Evolutionary conservation across 2,797 vertebrate species (phyloP).

Genomic region (Chaenodraco wilsoni): DNA sequence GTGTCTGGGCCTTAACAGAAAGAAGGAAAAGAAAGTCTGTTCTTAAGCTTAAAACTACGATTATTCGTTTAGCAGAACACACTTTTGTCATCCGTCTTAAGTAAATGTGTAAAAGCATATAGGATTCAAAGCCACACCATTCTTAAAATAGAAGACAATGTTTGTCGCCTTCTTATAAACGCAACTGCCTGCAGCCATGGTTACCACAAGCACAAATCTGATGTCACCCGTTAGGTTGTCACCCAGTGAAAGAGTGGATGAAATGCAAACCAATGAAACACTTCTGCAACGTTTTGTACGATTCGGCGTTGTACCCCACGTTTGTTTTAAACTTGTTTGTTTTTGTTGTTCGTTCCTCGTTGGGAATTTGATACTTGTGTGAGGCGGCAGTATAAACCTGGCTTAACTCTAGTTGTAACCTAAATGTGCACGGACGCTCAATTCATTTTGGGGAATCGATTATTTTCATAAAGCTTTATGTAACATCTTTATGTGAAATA

Average conservation of each 20-base stretch:
- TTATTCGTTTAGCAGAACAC: too few relatives aligned
- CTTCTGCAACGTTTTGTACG: not conserved
- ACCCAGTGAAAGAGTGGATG: not conserved
- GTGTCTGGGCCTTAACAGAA: not conserved
- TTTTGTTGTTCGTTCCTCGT: not conserved
- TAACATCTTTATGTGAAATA: slow-evolving; percentile 3
- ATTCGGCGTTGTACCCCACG: too few relatives aligned
- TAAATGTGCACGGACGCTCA: not conserved
- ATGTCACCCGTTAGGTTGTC: not conserved
- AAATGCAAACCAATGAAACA: not conserved
- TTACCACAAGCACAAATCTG: slow-evolving; percentile 1
- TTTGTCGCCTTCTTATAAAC: not conserved
- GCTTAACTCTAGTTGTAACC: not conserved
- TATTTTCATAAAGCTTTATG: not conserved
- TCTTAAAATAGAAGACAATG: too few relatives aligned
- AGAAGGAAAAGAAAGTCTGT: not conserved
- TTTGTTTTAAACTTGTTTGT: too few relatives aligned
- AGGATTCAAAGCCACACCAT: not conserved
- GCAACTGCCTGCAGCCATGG: not conserved
- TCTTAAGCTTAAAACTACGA: too few relatives aligned
- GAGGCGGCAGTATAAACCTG: not conserved
- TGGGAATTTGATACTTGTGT: not conserved
- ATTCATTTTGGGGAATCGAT: not conserved
- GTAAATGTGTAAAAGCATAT: not conserved
- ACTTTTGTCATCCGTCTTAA: too few relatives aligned